A percentile compares a stretch with the other conserved stretches of the same genome.
phyloP scores from a whole-genome alignment of 1,140 invertebrate species.

The Latrodectus geometricus region DNA sequence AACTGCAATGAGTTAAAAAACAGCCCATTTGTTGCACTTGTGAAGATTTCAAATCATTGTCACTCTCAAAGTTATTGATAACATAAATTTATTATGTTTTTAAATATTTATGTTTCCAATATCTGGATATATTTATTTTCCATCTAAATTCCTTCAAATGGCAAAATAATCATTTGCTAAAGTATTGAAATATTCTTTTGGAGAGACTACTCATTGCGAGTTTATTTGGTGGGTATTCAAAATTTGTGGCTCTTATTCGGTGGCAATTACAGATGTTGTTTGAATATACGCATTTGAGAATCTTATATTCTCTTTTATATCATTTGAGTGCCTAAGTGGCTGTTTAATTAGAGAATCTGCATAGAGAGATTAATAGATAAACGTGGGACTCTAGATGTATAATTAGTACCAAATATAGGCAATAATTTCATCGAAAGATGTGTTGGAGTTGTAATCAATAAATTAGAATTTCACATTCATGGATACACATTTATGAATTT shows the following conservation, averaged over 20 bases:
- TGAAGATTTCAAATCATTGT: too few species aligned
- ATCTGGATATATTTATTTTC: too few species aligned
- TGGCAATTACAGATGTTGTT: slow-evolving; percentile 11
- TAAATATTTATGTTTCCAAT: too few species aligned
- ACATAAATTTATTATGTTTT: too few species aligned
- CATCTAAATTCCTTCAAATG: too few species aligned
- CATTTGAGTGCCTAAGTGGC: slow-evolving; percentile 59
- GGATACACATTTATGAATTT: too few species aligned
- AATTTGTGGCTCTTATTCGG: slow-evolving; percentile 35
- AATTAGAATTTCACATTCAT: background rate
- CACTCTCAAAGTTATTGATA: too few species aligned
- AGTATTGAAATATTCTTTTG: too few species aligned
- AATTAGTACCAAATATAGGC: background rate
- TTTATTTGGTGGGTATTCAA: background rate
- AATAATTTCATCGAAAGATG: background rate
- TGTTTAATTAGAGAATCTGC: slow-evolving; percentile 32
- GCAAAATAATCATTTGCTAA: too few species aligned
- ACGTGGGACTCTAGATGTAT: background rate
- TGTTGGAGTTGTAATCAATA: background rate
- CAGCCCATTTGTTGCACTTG: too few species aligned
- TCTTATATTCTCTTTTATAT: slow-evolving; percentile 51
- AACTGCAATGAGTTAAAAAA: too few species aligned
- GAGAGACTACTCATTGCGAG: too few species aligned
- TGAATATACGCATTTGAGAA: slow-evolving; percentile 21
- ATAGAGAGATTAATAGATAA: background rate